phyloP scores from a whole-genome alignment of 2,888 invertebrate species.

The Strigamia crassipes region DNA sequence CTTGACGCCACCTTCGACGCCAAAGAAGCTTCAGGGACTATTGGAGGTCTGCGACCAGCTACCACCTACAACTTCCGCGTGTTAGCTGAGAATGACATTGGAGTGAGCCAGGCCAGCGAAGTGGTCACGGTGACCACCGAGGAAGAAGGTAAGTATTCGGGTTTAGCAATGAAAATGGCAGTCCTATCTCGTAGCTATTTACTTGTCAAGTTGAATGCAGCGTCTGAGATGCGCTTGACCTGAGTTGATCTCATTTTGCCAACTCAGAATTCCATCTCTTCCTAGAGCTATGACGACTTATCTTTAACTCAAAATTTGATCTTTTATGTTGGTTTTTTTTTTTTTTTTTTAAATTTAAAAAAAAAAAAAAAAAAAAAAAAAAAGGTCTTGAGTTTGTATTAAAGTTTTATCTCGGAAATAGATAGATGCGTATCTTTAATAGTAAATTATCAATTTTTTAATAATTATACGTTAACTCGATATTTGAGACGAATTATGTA shows the following conservation, averaged over 20 bases:
- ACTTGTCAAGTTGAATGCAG: slow-evolving; percentile 38
- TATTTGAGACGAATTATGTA: neutral
- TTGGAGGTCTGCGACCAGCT: slow-evolving; percentile 76
- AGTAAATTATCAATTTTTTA: too few species aligned
- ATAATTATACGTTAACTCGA: too few species aligned
- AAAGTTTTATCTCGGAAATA: neutral
- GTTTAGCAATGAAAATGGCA: neutral
- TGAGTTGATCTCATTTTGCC: slow-evolving; percentile 31
- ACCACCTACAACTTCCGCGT: slow-evolving; percentile 92
- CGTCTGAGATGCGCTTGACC: slow-evolving; percentile 1
- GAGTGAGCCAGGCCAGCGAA: slow-evolving; percentile 89
- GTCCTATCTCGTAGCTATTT: slow-evolving; percentile 17
- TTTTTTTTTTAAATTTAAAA: too few species aligned
- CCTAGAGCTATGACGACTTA: slow-evolving; percentile 7
- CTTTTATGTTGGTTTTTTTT: neutral
- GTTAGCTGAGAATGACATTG: slow-evolving; percentile 91
- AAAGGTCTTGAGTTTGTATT: neutral
- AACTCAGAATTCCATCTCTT: slow-evolving; percentile 28
- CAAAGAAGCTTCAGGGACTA: slow-evolving; percentile 48
- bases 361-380: too few species aligned
- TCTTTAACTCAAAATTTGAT: slow-evolving; percentile 8
- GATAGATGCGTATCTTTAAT: too few species aligned
- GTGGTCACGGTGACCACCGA: slow-evolving; percentile 93
- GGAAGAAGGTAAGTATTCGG: slow-evolving; percentile 70
- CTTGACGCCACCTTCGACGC: slow-evolving; percentile 46